Evolutionary conservation across 2,797 vertebrate genomes (phyloP).

Genomic region (Anguilla anguilla): DNA sequence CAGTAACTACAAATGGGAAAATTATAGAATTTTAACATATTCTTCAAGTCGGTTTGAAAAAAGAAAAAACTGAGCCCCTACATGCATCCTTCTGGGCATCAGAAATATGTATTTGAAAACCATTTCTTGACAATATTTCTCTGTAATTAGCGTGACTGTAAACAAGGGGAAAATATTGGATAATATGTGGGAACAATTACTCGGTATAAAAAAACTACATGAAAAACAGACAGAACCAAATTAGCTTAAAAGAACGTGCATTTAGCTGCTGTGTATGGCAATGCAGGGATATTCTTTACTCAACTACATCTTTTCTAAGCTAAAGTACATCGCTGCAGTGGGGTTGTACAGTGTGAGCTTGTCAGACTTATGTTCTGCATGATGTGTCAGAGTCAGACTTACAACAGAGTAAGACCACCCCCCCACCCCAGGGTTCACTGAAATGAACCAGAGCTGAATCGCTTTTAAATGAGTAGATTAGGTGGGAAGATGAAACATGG

Average conservation of each 20-base stretch:
- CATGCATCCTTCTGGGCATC: too few species aligned
- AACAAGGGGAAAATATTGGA: not conserved
- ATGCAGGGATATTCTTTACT: not conserved
- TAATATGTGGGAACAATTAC: not conserved
- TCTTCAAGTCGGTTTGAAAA: not conserved
- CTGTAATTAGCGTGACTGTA: not conserved
- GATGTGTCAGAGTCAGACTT: not conserved
- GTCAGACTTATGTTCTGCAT: not conserved
- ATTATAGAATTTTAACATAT: too few species aligned
- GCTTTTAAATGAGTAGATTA: not conserved
- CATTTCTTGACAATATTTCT: not conserved
- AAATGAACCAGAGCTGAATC: not conserved
- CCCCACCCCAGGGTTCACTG: not conserved
- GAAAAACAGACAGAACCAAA: not conserved
- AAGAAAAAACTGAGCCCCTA: too few species aligned
- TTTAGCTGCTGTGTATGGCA: not conserved
- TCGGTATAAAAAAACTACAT: not conserved
- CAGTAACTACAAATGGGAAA: not conserved
- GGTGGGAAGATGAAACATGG: not conserved
- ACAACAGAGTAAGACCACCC: not conserved
- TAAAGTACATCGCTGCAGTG: too few species aligned
- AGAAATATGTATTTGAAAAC: not conserved
- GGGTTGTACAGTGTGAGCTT: too few species aligned
- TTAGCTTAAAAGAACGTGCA: not conserved
- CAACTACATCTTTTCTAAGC: too few species aligned